Evolutionary conservation across 2,797 vertebrate species (phyloP).

Genomic region (Rallus crepitans): DNA sequence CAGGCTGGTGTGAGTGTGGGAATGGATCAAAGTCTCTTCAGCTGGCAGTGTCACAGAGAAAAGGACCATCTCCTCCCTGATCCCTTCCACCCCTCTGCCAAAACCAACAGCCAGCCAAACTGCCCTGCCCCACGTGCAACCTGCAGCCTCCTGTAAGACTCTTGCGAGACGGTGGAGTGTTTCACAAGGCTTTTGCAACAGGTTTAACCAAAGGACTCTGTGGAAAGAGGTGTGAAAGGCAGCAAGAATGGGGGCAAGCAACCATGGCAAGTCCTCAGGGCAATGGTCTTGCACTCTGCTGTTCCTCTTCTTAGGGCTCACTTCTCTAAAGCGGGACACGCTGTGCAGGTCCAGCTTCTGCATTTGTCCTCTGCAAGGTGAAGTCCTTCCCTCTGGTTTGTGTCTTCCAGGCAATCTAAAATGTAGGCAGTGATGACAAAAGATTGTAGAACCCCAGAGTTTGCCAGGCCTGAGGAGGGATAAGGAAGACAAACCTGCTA

Average conservation of each 20-base stretch:
- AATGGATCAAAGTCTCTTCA: not conserved
- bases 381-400: not conserved
- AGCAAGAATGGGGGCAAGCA: not conserved
- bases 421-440: slow-evolving; percentile 21
- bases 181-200: slow-evolving; percentile 37
- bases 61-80: not conserved
- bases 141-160: not conserved
- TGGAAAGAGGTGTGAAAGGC: not conserved
- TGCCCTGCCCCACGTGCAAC: not conserved
- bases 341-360: not conserved
- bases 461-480: not conserved
- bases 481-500: not conserved
- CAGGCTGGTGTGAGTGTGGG: not conserved
- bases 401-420: not conserved
- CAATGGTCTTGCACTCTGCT: not conserved
- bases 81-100: not conserved
- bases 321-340: not conserved
- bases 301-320: not conserved
- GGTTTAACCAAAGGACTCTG: not conserved
- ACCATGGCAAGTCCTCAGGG: not conserved
- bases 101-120: not conserved
- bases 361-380: not conserved
- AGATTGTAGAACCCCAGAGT: not conserved
- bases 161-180: not conserved
- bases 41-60: not conserved